Evolutionary conservation across 2,888 invertebrate species (phyloP).

Genomic region (Synanthedon myopaeformis): DNA sequence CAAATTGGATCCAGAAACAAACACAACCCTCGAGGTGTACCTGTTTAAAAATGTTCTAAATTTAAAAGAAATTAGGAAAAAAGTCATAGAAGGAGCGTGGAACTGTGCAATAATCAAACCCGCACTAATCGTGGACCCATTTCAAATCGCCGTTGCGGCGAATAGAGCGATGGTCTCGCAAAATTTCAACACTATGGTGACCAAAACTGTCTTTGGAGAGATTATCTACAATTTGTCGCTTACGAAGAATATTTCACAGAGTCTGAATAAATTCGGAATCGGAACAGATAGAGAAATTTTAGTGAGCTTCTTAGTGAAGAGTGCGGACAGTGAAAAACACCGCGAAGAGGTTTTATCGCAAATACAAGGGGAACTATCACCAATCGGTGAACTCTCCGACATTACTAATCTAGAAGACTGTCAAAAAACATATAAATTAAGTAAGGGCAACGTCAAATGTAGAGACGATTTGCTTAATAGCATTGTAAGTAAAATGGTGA

Average conservation of each 20-base stretch:
- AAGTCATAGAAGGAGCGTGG: constrained; percentile 67
- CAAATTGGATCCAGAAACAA: constrained; percentile 52
- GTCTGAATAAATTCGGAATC: constrained; percentile 75
- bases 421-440: constrained; percentile 73
- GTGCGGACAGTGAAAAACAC: constrained; percentile 15
- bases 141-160: constrained; percentile 73
- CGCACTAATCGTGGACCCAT: constrained; percentile 69
- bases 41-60: constrained; percentile 73
- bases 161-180: constrained; percentile 73
- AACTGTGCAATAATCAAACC: constrained; percentile 75
- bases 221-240: constrained; percentile 76
- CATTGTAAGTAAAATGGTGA: constrained; percentile 75
- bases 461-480: constrained; percentile 60
- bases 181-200: constrained; percentile 60
- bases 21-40: constrained; percentile 53
- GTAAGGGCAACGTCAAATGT: constrained; percentile 48
- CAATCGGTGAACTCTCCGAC: constrained; percentile 52
- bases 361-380: constrained; percentile 67
- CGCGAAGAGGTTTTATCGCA: constrained; percentile 41
- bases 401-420: constrained; percentile 61
- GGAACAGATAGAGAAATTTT: constrained; percentile 34
- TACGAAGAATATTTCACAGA: constrained; percentile 77
- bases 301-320: constrained; percentile 36
- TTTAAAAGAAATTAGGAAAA: constrained; percentile 59
- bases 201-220: constrained; percentile 74